Base-by-base conservation (phyloP, 2,888 invertebrate genomes). In the Hybos culiciformis region DNA sequence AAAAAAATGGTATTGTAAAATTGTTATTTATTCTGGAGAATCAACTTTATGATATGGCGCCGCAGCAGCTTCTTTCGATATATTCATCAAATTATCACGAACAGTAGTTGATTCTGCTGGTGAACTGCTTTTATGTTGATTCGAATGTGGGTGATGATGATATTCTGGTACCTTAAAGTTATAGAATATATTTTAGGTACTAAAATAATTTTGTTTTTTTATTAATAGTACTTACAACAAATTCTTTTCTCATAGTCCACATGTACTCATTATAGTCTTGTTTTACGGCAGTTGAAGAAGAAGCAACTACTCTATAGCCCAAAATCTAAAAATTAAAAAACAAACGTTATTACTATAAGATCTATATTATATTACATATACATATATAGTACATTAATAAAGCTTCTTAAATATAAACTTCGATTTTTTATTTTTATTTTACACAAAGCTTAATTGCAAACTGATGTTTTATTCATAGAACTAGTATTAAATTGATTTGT, bases 241-340 rank as follows among this genome's bases (percentile, higher is more conserved):
- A 87, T 55, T 87, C 86, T 63, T 84, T 85, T 71, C 86, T 78
- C 83, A 88, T 84, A 67, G 88, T 90, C 88, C 88, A 88, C 83
- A 87, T 86, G 57, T 87, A 87, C 62, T 88, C 87, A 72, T 85
- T 85, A 61, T 85, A 84, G 61, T 86, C 85, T 66, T 85, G 85
- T 63, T 85, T 85, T 19, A 86, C 83, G 48, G 83, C 80, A 41
- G 85, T 84, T 43, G 84, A 84, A 48, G 86, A 85, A 14, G 86
- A 86, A 44, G 87, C 85, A 39, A 88, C 85, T 43, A 88, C 86
- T 68, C 83, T 83, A 67, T 87, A 90, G 39, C 87, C 87, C 53
- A 90, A 72, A 46, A 87, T 85, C 77, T 77, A 59, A 37, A 61
- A 66, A 42, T 19, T 17, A 57, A 39, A 62, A 66, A 41, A 26